phyloP scores from a whole-genome alignment of 1,140 invertebrate genomes.

The Drosophila biarmipes region DNA sequence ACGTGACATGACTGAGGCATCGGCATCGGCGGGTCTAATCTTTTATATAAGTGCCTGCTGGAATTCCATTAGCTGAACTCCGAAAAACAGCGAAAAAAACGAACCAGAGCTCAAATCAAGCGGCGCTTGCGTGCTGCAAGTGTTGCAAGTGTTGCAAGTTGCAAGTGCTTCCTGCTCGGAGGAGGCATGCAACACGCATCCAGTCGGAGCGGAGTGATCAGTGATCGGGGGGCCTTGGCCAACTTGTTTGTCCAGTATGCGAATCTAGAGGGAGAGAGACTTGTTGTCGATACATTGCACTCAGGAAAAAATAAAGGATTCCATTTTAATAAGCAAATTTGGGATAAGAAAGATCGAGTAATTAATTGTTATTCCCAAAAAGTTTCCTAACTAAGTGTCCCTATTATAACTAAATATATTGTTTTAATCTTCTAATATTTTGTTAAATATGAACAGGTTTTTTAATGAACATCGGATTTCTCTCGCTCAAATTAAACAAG shows the following conservation, averaged over 20 bases:
- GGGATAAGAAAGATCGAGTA: no score
- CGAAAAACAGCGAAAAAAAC: conserved; percentile 34
- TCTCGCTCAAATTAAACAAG: no score
- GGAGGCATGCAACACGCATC: conserved; percentile 72
- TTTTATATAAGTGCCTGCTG: conserved; percentile 46
- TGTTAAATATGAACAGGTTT: no score
- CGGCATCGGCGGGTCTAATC: conserved; percentile 39
- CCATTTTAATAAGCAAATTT: not conserved
- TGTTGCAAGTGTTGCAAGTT: conserved; percentile 63
- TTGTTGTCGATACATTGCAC: conserved; percentile 35
- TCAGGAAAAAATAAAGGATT: not conserved
- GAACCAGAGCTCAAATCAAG: conserved; percentile 59
- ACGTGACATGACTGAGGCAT: conserved; percentile 50
- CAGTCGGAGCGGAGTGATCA: conserved; percentile 21
- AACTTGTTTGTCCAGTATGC: conserved; percentile 72
- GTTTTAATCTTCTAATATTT: no score
- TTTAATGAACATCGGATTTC: no score
- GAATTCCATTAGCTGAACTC: conserved; percentile 50
- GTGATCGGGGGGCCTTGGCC: conserved; percentile 36
- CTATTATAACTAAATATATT: no score
- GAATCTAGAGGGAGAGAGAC: conserved; percentile 20
- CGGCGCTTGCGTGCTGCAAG: conserved; percentile 71
- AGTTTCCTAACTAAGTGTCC: no score
- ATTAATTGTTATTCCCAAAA: no score
- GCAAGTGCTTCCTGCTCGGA: conserved; percentile 76